A percentile compares a stretch with the other conserved stretches of the same genome.
These are phyloP conservation scores for Speoplatyrhinus poulsoni DNA, from an alignment of 2,113 vertebrate species.

Conservation along the genomic window DNA sequence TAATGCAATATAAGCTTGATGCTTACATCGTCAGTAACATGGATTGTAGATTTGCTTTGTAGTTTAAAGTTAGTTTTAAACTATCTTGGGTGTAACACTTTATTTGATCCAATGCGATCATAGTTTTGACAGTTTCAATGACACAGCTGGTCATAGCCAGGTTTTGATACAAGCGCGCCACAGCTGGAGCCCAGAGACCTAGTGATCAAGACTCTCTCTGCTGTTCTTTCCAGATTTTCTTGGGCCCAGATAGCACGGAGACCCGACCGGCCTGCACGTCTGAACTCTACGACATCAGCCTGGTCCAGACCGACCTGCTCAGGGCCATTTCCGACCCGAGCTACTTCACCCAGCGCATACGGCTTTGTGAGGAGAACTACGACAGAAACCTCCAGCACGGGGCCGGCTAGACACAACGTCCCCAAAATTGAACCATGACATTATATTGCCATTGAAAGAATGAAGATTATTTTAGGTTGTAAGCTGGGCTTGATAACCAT, in stretches of 20 bases:
- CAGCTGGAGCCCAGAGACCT: background rate
- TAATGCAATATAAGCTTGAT: no score
- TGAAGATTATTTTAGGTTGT: background rate
- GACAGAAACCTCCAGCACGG: slow-evolving; percentile 75
- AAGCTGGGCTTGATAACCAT: background rate
- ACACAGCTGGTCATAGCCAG: no score
- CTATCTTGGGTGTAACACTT: no score
- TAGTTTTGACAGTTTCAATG: no score
- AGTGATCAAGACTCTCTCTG: background rate
- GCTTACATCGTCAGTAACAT: no score
- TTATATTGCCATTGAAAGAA: background rate
- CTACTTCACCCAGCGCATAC: slow-evolving; percentile 83
- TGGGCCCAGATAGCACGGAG: slow-evolving; percentile 48
- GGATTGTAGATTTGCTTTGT: no score
- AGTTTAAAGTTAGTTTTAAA: background rate
- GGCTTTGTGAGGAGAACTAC: slow-evolving; percentile 84
- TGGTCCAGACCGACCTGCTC: slow-evolving; percentile 87
- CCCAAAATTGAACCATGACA: background rate
- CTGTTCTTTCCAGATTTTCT: slow-evolving; percentile 77
- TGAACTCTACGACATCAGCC: slow-evolving; percentile 80
- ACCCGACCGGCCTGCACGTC: slow-evolving; percentile 69
- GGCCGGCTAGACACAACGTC: slow-evolving; percentile 32
- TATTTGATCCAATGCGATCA: no score
- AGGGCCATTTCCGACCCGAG: slow-evolving; percentile 80
- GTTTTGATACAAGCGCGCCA: no score